Evolutionary conservation across 2,888 invertebrate species (phyloP), one percentile per base, ranked within the genome.

Genomic region (Rhorus exstirpatorius): DNA sequence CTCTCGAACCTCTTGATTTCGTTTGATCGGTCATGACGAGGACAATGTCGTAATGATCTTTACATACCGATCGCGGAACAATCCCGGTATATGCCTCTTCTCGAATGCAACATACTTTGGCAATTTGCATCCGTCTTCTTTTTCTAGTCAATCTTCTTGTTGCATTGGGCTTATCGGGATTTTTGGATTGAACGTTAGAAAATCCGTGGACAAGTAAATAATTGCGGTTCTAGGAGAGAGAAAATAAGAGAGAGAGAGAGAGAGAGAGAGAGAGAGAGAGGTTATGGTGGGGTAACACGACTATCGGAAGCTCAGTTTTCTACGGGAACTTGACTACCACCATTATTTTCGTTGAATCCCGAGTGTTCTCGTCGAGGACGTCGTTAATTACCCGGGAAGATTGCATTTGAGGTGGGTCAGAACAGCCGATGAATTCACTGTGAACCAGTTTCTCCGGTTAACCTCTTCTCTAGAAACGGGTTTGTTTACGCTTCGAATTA

Each of bases 311-410:
- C 44, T 75, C 63, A 51, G 10, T 49, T 49, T 21, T n/a, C 35
- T 17, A 60, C n/a, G 51, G 38, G 21, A 41, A 58, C 49, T 44
- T 49, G 14, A 38, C 38, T 14, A 70, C 53, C 60, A 55, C 78
- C 78, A 83, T 83, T 78, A 83, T 83, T 83, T 83, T 75, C 75
- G 67, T 71, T 72, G 75, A 58, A 75, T 68, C 51, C 24, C n/a
- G 75, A 60, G 74, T 46, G 70, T 61, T 67, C 79, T 46, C 72
- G 74, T 72, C 67, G 78, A 65, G 80, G 44, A 75, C 61, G 44
- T 38, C 67, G 71, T 83, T 78, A 78, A 81, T 84, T 80, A 80
- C 55, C 82, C 61, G 71, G 53, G 75, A 67, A 76, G 63, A 84
- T 83, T 80, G 83, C 82, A 70, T 82, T 75, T 58, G 80, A 70